Conservation (phyloP, 2,113 vertebrate species). For the Tonatia bakeri region DNA sequence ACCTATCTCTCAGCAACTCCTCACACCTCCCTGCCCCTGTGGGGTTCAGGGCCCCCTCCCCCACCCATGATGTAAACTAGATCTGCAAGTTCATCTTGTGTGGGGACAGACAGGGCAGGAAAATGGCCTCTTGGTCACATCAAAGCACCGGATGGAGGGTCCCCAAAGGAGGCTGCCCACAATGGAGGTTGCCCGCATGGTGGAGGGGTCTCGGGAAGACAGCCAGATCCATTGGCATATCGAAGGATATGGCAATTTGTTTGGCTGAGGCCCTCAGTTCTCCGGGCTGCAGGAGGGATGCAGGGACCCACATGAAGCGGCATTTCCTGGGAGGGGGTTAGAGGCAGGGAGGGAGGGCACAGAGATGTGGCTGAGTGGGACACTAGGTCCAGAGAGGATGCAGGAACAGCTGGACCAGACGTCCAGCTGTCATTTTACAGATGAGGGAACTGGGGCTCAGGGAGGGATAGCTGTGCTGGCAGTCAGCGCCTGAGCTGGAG, state of each 20-base stretch:
- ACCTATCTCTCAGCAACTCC: background rate
- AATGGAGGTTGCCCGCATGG: background rate
- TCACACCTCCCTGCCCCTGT: background rate
- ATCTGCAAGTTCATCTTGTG: background rate
- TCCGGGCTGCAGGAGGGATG: background rate
- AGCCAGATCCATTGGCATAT: background rate
- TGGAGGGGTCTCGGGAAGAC: background rate
- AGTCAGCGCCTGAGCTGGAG: too few species aligned
- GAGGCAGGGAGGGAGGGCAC: background rate
- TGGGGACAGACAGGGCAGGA: background rate
- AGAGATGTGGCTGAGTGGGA: rapidly evolving
- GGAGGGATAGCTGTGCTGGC: background rate
- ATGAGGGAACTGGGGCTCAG: background rate
- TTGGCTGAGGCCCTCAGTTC: background rate
- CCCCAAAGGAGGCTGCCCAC: background rate
- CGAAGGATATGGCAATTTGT: background rate
- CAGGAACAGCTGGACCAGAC: background rate
- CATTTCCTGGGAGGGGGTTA: background rate
- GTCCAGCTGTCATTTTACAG: background rate
- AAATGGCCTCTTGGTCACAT: background rate
- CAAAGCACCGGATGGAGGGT: background rate
- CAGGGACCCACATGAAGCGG: rapidly evolving
- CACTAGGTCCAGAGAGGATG: background rate
- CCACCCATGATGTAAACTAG: background rate
- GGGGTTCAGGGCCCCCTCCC: background rate